A percentile compares a stretch with the other conserved stretches of the same genome.
Evolutionary conservation across 2,797 vertebrate species (phyloP).

Genomic region (Taenioides sp.): DNA sequence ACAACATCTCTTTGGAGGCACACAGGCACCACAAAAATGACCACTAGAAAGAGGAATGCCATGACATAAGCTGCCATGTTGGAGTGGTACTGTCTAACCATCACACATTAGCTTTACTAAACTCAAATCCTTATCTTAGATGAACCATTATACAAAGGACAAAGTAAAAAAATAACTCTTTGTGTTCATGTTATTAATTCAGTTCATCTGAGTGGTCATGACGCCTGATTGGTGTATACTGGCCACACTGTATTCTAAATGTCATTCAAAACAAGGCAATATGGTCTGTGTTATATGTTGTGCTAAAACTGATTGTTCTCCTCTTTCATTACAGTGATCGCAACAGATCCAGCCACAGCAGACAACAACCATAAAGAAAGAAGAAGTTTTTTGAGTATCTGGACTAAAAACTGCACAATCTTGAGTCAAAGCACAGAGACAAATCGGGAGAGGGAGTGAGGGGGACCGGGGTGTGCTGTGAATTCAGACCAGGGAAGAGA

Average conservation of each 20-base stretch:
- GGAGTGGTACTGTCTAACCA: background rate
- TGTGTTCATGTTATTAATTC: background rate
- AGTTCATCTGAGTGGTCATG: background rate
- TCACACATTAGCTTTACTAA: background rate
- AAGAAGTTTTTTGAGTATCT: slow-evolving; percentile 22
- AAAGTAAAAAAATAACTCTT: background rate
- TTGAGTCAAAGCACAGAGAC: slow-evolving; percentile 4
- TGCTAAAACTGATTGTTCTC: slow-evolving; percentile 27
- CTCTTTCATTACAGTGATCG: slow-evolving; percentile 30
- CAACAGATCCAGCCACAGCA: slow-evolving; percentile 16
- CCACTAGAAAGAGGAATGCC: too few species aligned
- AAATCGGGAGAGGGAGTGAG: slow-evolving; percentile 10
- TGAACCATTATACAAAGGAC: too few species aligned
- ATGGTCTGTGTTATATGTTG: slow-evolving; percentile 26
- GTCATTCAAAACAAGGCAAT: slow-evolving; percentile 46
- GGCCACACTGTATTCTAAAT: slow-evolving; percentile 18
- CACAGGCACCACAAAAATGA: background rate
- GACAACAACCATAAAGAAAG: slow-evolving; percentile 33
- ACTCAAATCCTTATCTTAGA: background rate
- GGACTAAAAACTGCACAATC: slow-evolving; percentile 14
- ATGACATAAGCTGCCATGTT: too few species aligned
- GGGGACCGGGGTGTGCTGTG: slow-evolving; percentile 24
- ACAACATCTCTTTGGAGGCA: background rate
- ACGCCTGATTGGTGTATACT: background rate
- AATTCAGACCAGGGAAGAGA: slow-evolving; percentile 41